Conservation (phyloP, 2,113 vertebrate genomes). For the Microtus montanus region DNA sequence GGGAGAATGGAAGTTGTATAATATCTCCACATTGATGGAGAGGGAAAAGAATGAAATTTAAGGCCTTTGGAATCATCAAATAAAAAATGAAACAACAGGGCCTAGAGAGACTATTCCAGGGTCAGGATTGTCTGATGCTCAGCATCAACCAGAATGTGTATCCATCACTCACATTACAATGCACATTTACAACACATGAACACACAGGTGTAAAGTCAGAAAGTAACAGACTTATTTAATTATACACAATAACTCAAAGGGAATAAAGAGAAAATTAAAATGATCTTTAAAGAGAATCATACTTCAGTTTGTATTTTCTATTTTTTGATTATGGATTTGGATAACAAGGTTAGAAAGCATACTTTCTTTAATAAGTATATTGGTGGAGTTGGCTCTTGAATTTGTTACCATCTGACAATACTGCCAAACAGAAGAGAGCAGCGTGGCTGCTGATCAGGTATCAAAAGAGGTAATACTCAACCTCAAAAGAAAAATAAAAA, state of each 20-base stretch:
- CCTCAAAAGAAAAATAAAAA: background rate
- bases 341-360: background rate
- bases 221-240: background rate
- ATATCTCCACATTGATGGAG: background rate
- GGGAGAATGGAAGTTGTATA: background rate
- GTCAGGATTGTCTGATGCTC: background rate
- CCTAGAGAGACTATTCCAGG: background rate
- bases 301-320: background rate
- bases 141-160: background rate
- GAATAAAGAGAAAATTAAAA: background rate
- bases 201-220: background rate
- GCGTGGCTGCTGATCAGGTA: background rate
- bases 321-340: background rate
- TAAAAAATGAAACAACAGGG: background rate
- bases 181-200: background rate
- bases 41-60: background rate
- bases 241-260: background rate
- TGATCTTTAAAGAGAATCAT: background rate
- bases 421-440: background rate
- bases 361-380: background rate
- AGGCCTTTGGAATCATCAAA: background rate
- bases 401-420: rapidly evolving
- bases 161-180: background rate
- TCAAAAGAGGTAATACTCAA: background rate
- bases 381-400: background rate